Evolutionary conservation across 2,113 vertebrate genomes (phyloP), one percentile per base, ranked within the genome.

Genomic region (Malaclemys terrapin): DNA sequence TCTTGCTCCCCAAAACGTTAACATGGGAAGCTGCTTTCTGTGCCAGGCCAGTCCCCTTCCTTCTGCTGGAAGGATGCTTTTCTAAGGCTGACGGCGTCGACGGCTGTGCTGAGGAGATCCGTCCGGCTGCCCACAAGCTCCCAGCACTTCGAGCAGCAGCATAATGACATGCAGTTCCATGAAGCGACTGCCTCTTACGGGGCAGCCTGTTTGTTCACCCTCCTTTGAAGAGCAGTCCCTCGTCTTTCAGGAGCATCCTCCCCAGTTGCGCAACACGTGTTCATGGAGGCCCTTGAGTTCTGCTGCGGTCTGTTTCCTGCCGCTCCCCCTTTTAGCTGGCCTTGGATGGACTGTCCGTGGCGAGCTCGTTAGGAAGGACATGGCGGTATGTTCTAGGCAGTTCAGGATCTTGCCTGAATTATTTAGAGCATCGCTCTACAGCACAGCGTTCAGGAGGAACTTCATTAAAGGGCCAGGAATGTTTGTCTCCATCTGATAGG

Each of bases 301-400:
- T 31, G 24, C 52, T 31, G 54, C 31, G 20, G 53, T 56, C 35
- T 52, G 45, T 57, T 79, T 72, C 83, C 56, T 57, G 49, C 53
- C 38, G 27, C 49, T 7, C 69, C 45, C 1, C 19, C 65, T 83
- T 31, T 91, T 75, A 52, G 1, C 57, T 6, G 38, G 65, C 80
- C 76, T 47, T 38, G 75, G 82, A 35, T 4, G 0, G 47, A 4
- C 0, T 65, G 88, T 84, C 95, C 2, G 0, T 54, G 79, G 80
- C 0, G 69, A 72, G 86, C 95, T 95, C 94, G 65, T 90, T 94
- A 94, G 83, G 86, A 92, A 76, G 84, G 91, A 94, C 72, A 84
- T 85, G 84, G 86, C 94, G 96, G 91, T 92, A 89, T 86, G 94
- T 94, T 94, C 80, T 52, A 91, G 92, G 83, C 94, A 31, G 83